Percentiles rank a stretch among this genome's conserved stretches.
Conservation (phyloP, 2,888 invertebrate genomes). For the Ernsta delagoae region DNA sequence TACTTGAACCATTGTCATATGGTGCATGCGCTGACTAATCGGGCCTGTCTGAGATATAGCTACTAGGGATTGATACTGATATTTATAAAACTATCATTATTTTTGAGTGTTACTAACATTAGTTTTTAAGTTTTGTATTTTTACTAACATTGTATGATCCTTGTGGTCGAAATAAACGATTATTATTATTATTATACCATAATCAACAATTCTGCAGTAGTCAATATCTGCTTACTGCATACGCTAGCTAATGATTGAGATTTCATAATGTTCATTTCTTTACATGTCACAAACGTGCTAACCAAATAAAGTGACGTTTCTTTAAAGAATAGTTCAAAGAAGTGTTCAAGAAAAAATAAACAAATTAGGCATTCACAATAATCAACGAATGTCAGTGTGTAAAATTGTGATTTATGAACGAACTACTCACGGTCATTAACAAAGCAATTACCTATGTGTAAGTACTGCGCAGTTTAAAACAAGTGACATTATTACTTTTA, state of each 20-base stretch:
- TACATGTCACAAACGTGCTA: not conserved
- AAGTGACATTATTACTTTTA: not conserved
- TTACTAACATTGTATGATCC: too few species aligned
- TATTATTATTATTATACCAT: too few species aligned
- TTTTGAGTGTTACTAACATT: too few species aligned
- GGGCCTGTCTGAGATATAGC: not conserved
- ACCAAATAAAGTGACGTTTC: not conserved
- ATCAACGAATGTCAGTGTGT: not conserved
- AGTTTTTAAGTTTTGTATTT: too few species aligned
- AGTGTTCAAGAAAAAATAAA: conserved; percentile 4
- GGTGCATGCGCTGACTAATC: not conserved
- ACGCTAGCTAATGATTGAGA: not conserved
- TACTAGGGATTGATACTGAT: too few species aligned
- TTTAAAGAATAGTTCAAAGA: not conserved
- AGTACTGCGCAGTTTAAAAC: not conserved
- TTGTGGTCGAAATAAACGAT: too few species aligned
- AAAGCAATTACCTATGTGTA: not conserved
- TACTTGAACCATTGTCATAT: conserved; percentile 6
- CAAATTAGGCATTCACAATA: conserved; percentile 10
- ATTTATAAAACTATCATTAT: too few species aligned
- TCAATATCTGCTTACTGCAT: too few species aligned
- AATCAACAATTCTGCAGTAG: too few species aligned
- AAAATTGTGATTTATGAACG: conserved; percentile 9
- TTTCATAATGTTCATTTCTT: not conserved
- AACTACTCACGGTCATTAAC: not conserved